These are phyloP conservation scores for Argyra leucocephala DNA, from an alignment of 2,888 invertebrate genomes.

Conservation along the genomic window DNA sequence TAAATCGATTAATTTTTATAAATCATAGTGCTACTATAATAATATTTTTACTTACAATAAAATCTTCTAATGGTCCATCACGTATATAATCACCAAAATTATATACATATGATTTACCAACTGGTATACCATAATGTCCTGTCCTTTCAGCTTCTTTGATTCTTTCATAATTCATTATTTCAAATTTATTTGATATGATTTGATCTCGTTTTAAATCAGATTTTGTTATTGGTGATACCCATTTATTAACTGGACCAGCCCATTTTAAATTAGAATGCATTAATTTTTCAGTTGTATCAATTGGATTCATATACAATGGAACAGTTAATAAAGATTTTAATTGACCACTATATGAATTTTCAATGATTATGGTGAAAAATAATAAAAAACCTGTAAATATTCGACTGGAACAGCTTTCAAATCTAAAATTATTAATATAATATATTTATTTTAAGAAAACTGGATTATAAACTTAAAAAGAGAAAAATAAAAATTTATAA, in stretches of 20 bases:
- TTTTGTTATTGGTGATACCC: slow-evolving; percentile 33
- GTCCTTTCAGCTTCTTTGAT: slow-evolving; percentile 33
- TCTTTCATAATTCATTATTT: slow-evolving; percentile 31
- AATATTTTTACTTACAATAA: slow-evolving; percentile 29
- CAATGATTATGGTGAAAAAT: slow-evolving; percentile 37
- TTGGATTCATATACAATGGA: slow-evolving; percentile 33
- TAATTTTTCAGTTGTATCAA: slow-evolving; percentile 37
- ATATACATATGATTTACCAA: slow-evolving; percentile 35
- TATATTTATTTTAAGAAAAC: too few relatives aligned
- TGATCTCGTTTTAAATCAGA: slow-evolving; percentile 35
- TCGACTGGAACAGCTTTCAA: slow-evolving; percentile 31
- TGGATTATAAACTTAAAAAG: too few relatives aligned
- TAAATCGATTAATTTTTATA: not conserved
- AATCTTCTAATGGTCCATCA: slow-evolving; percentile 29
- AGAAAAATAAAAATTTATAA: too few relatives aligned
- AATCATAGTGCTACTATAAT: not conserved
- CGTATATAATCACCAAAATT: slow-evolving; percentile 35
- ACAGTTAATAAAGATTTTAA: slow-evolving; percentile 38
- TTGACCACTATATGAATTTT: slow-evolving; percentile 40
- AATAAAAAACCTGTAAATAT: slow-evolving; percentile 36
- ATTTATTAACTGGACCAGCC: slow-evolving; percentile 37
- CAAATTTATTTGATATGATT: slow-evolving; percentile 31
- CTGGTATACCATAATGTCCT: slow-evolving; percentile 33
- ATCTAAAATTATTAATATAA: slow-evolving; percentile 22
- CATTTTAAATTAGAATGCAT: slow-evolving; percentile 34